phyloP scores from a whole-genome alignment of 92 coral and sea anemone species.

The Micromussa lordhowensis region DNA sequence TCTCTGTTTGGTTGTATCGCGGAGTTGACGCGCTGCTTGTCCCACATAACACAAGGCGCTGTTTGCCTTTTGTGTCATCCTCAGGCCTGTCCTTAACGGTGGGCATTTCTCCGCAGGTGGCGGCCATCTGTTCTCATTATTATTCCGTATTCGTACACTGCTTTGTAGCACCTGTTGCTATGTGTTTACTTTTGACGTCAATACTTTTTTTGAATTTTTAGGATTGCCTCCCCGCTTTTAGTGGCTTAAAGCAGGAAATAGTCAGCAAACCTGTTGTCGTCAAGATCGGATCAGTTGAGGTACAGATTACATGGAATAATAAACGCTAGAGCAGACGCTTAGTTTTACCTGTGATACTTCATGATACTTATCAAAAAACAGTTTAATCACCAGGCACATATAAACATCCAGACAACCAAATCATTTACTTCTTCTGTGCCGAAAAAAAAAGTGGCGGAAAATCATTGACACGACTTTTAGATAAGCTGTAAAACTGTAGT shows the following conservation, averaged over 20 bases:
- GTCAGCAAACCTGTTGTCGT: slow-evolving; percentile 76
- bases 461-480: not conserved
- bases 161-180: not conserved
- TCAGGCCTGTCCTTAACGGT: not conserved
- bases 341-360: too few relatives aligned
- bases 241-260: slow-evolving; percentile 83
- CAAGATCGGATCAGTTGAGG: slow-evolving; percentile 88
- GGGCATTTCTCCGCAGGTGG: not conserved
- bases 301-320: not conserved
- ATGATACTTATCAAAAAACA: not conserved
- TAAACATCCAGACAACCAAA: not conserved
- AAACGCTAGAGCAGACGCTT: not conserved
- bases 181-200: not conserved
- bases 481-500: not conserved
- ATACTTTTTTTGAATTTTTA: not conserved
- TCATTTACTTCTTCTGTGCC: not conserved
- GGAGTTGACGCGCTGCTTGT: too few relatives aligned
- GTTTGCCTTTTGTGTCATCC: not conserved
- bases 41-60: too few relatives aligned
- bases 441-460: not conserved
- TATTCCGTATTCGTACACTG: not conserved
- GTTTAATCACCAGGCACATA: not conserved
- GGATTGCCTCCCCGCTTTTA: slow-evolving; percentile 20
- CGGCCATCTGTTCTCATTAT: not conserved
- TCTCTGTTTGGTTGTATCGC: not conserved